phyloP scores from a whole-genome alignment of 2,888 invertebrate species.

The Tipula vernalis region DNA sequence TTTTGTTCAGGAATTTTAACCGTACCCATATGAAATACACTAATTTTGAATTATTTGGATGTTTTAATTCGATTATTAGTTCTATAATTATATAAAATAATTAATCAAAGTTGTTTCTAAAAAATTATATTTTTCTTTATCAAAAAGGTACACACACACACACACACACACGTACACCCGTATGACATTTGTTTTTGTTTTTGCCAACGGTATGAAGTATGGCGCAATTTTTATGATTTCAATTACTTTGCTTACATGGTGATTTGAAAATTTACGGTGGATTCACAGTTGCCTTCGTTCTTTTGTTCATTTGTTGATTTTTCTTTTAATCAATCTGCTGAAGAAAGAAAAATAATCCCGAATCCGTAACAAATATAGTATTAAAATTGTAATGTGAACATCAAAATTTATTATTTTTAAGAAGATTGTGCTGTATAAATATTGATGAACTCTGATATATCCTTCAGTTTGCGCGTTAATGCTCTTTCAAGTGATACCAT shows the following conservation, averaged over 20 bases:
- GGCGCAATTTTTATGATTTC: background rate
- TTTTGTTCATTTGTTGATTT: too few species aligned
- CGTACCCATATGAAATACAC: slow-evolving; percentile 50
- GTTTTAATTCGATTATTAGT: background rate
- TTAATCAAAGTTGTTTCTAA: background rate
- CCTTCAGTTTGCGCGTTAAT: too few species aligned
- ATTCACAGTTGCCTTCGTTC: too few species aligned
- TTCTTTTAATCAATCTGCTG: too few species aligned
- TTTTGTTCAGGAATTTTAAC: slow-evolving; percentile 76
- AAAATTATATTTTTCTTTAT: background rate
- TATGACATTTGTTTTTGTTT: background rate
- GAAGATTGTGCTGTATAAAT: too few species aligned
- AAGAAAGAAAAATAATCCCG: too few species aligned
- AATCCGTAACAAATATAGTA: too few species aligned
- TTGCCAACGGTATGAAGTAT: background rate
- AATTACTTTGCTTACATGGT: background rate
- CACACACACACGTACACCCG: background rate
- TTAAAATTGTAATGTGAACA: too few species aligned
- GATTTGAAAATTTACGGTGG: too few species aligned
- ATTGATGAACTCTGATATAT: too few species aligned
- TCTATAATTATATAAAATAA: background rate
- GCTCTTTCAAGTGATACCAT: too few species aligned
- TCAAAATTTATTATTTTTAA: too few species aligned
- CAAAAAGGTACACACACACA: background rate
- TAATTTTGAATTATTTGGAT: background rate